Evolutionary conservation across 2,113 vertebrate species (phyloP).

Genomic region (Alaudala cheleensis): DNA sequence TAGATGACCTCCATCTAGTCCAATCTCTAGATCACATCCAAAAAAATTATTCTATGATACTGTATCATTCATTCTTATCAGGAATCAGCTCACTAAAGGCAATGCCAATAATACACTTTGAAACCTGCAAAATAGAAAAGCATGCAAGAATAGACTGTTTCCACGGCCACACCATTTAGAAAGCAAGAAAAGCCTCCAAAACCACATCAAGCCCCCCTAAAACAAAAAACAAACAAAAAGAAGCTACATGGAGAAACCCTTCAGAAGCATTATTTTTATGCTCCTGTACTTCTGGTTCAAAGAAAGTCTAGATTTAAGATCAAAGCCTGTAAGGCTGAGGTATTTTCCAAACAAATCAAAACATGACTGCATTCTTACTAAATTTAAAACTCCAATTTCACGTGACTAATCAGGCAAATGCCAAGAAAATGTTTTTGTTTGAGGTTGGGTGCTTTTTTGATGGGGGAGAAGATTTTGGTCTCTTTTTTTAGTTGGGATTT

Average conservation of each 20-base stretch:
- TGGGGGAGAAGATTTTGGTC: background rate
- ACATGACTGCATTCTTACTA: background rate
- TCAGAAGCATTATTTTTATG: background rate
- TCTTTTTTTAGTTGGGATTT: background rate
- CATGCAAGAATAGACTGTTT: background rate
- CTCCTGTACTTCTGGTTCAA: background rate
- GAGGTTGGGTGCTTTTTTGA: background rate
- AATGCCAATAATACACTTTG: background rate
- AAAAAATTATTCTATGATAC: background rate
- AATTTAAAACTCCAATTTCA: background rate
- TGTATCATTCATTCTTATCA: background rate
- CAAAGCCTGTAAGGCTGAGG: background rate
- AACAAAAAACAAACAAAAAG: background rate
- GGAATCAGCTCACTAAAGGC: background rate
- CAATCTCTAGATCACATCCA: background rate
- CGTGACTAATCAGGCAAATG: background rate
- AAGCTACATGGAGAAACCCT: accelerated
- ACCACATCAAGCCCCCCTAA: background rate
- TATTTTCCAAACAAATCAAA: background rate
- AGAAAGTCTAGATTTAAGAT: background rate
- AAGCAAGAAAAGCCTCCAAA: background rate
- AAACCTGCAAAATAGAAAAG: background rate
- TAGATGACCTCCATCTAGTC: background rate
- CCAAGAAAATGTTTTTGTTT: background rate
- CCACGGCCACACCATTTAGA: background rate